Base-by-base conservation (phyloP, 2,888 invertebrate species). In the Oscheius sp. region DNA sequence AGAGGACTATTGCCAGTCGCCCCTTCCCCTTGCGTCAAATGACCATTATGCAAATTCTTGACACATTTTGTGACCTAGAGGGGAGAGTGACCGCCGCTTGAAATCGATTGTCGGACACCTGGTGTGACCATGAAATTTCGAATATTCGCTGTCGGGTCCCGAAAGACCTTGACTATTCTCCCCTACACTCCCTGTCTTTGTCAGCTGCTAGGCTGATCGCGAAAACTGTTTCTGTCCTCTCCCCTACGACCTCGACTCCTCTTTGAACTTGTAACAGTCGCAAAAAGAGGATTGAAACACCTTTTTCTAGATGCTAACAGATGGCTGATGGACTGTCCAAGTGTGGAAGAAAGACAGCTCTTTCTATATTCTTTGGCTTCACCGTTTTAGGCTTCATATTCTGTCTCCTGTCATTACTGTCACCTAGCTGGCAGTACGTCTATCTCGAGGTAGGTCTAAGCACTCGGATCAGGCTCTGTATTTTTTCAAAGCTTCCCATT, bases 351-450 rank as follows among this genome's bases (percentile, higher is more conserved):
- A 78, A 82, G 70, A 76, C 78, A 10, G 80, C 81, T 55, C 79
- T 88, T 5, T 76, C 84, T 5, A 70, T 82, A 11, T 87, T 85
- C 63, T 85, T 88, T 72, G 70, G 73, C n/a, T 58, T 86, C 11
- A 82, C 85, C 62, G 79, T 88, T 2, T 35, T 86, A 29, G 86
- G 82, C 32, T 88, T 87, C 73, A 70, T 86, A 4, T 75, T 83
- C n/a, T 83, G 79, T 48, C 78, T 88, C 29, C n/a, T 87, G 32
- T 84, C 85, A 13, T 72, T 88, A 42, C 77, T 87, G 33, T 84
- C 83, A 32, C 88, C 88, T 7, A 83, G 83, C 42, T 88, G 88
- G 88, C 88, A 88, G 75, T 84, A 83, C 63, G 88, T 85, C 10
- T 85, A 84, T 73, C 76, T 88, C 47, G 88, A 88, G 80, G 85